Evolutionary conservation across 1,140 invertebrate species (phyloP).

Genomic region (Teleogryllus occipitalis): DNA sequence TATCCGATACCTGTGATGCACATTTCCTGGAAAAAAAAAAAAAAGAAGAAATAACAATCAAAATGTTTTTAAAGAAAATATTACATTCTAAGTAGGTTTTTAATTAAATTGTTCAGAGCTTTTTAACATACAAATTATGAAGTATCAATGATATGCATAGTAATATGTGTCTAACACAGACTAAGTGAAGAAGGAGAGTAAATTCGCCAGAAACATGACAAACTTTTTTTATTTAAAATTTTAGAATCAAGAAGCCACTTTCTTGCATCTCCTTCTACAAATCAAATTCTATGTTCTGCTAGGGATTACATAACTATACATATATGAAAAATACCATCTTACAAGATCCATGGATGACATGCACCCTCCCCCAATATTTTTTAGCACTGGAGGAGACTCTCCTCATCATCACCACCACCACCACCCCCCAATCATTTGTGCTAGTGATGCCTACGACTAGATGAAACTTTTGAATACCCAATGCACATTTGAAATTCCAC

Average conservation of each 20-base stretch:
- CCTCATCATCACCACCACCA: too few species aligned
- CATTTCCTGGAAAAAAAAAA: constrained; percentile 9
- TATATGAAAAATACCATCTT: not conserved
- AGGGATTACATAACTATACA: not conserved
- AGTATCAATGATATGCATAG: not conserved
- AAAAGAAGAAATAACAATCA: not conserved
- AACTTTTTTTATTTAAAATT: not conserved
- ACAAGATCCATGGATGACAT: not conserved
- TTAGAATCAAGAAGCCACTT: not conserved
- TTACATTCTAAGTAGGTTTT: not conserved
- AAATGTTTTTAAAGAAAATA: not conserved
- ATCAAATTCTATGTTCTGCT: too few species aligned
- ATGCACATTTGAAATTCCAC: too few species aligned
- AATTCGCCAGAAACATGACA: not conserved
- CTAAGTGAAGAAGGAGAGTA: not conserved
- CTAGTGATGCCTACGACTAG: too few species aligned
- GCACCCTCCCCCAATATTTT: too few species aligned
- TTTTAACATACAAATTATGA: not conserved
- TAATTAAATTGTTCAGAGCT: not conserved
- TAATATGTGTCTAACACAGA: not conserved
- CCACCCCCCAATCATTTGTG: too few species aligned
- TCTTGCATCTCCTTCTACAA: too few species aligned
- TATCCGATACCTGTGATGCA: constrained; percentile 21
- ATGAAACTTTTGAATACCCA: too few species aligned
- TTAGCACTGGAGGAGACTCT: too few species aligned